Evolutionary conservation across 1,140 invertebrate species (phyloP).

Genomic region (Anoplophora glabripennis): DNA sequence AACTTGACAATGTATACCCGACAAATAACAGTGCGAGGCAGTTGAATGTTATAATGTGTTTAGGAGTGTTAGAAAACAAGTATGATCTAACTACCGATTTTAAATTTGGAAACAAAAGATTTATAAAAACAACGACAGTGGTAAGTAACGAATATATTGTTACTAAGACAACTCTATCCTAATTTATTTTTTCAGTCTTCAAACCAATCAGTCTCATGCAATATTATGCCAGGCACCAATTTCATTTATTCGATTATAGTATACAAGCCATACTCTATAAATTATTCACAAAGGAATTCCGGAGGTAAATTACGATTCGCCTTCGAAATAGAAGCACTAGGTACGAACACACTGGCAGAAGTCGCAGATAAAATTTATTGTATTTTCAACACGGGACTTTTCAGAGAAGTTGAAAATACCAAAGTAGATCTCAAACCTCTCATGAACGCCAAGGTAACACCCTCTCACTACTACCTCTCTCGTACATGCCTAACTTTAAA

Average conservation of each 20-base stretch:
- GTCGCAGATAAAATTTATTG: constrained; percentile 60
- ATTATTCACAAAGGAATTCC: constrained; percentile 13
- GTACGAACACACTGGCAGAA: constrained; percentile 55
- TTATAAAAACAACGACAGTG: constrained; percentile 1
- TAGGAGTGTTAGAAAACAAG: constrained; percentile 3
- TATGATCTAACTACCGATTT: neutral
- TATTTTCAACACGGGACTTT: constrained; percentile 53
- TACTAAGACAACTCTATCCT: neutral
- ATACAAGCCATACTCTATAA: constrained; percentile 44
- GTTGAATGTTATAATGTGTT: constrained; percentile 2
- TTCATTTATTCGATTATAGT: constrained; percentile 45
- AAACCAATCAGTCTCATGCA: neutral
- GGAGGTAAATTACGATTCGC: constrained; percentile 32
- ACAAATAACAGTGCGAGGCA: neutral
- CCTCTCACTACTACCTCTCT: constrained; percentile 12
- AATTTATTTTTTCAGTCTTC: neutral
- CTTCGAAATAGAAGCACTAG: constrained; percentile 54
- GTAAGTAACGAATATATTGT: neutral
- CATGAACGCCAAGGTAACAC: constrained; percentile 51
- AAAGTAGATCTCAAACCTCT: constrained; percentile 39
- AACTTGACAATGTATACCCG: neutral
- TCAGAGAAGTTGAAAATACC: constrained; percentile 54
- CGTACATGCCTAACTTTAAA: constrained; percentile 11
- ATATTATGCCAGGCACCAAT: constrained; percentile 39
- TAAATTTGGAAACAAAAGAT: constrained; percentile 6